These are phyloP conservation scores for Petrophora chlorosata DNA, from an alignment of 2,888 invertebrate genomes.

Conservation along the genomic window DNA sequence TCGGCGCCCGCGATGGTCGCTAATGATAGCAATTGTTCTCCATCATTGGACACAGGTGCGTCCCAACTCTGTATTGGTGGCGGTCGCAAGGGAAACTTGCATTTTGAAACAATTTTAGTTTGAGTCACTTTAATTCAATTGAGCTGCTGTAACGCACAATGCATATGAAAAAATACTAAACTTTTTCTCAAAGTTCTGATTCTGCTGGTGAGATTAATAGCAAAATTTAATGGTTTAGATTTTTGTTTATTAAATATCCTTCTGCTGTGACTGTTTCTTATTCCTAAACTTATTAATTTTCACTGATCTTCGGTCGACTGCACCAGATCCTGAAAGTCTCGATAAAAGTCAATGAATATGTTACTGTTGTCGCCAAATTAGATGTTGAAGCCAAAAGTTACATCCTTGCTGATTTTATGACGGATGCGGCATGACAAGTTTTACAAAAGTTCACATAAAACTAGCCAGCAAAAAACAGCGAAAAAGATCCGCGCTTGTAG, in stretches of 20 bases:
- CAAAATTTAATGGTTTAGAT: too few relatives aligned
- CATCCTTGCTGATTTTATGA: neutral
- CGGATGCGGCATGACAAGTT: slow-evolving; percentile 15
- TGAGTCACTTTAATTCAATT: neutral
- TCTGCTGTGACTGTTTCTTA: too few relatives aligned
- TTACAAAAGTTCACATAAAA: slow-evolving; percentile 16
- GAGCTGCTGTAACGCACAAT: neutral
- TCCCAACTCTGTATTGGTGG: slow-evolving; percentile 37
- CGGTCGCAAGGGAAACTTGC: slow-evolving; percentile 41
- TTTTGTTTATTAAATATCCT: too few relatives aligned
- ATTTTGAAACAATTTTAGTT: neutral
- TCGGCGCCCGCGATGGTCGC: slow-evolving; percentile 62
- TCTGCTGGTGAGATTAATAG: too few relatives aligned
- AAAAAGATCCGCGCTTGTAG: slow-evolving; percentile 34
- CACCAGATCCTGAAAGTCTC: too few relatives aligned
- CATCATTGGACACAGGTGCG: slow-evolving; percentile 78
- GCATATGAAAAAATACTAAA: too few relatives aligned
- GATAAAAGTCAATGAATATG: too few relatives aligned
- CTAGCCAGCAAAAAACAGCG: slow-evolving; percentile 16
- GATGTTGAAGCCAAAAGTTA: too few relatives aligned
- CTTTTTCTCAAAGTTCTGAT: too few relatives aligned
- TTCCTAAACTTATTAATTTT: too few relatives aligned
- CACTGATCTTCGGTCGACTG: too few relatives aligned
- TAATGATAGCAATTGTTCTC: slow-evolving; percentile 82
- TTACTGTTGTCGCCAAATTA: too few relatives aligned